These are phyloP conservation scores for Notocelia uddmanniana DNA, from an alignment of 2,888 invertebrate species.

Conservation along the genomic window DNA sequence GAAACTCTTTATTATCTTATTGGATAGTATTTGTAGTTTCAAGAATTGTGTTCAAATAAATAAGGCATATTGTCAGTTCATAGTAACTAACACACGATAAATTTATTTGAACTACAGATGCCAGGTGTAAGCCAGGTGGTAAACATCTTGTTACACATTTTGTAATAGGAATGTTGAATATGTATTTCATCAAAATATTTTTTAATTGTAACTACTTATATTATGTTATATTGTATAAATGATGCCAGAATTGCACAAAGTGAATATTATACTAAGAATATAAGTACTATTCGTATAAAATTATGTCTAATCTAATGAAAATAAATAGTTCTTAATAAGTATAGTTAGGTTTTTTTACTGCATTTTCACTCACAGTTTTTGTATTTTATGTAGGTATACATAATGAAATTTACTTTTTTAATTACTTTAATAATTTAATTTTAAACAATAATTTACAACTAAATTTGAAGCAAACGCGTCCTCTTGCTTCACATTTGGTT, in stretches of 20 bases:
- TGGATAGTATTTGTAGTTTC: constrained; percentile 65
- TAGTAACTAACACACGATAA: too few relatives aligned
- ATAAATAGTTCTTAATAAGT: constrained; percentile 24
- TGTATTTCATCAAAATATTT: constrained; percentile 17
- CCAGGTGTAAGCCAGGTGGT: constrained; percentile 38
- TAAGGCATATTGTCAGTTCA: neutral
- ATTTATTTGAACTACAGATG: too few relatives aligned
- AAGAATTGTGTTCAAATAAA: constrained; percentile 45
- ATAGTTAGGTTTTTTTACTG: constrained; percentile 46
- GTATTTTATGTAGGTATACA: constrained; percentile 42
- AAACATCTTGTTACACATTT: constrained; percentile 66
- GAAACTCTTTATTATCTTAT: constrained; percentile 63
- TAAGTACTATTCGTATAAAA: neutral
- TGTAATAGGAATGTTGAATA: constrained; percentile 69
- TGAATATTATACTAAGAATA: constrained; percentile 52
- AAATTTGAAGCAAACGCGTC: constrained; percentile 50
- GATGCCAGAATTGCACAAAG: constrained; percentile 73
- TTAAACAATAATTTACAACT: constrained; percentile 14
- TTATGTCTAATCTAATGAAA: neutral
- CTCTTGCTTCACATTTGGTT: constrained; percentile 47
- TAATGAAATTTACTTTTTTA: constrained; percentile 21
- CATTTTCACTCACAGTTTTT: constrained; percentile 48
- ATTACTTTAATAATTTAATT: constrained; percentile 14
- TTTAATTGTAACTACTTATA: neutral
- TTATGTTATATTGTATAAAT: neutral